Percentiles rank a stretch among this genome's conserved stretches.
Evolutionary conservation across 1,140 invertebrate genomes (phyloP).

Genomic region (Choristoneura fumiferana): DNA sequence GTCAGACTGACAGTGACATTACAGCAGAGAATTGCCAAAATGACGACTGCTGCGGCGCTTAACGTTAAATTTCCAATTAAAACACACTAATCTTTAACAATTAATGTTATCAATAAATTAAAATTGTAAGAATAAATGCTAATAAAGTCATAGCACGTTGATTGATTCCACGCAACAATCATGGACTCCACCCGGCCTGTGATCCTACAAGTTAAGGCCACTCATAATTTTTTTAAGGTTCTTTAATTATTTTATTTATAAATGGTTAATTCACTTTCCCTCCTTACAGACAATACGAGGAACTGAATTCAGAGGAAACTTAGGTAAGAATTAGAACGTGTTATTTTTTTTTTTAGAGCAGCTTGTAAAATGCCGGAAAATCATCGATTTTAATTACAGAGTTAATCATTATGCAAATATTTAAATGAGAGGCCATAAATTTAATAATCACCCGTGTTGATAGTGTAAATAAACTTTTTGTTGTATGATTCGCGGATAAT

Average conservation of each 20-base stretch:
- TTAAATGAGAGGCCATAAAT: no score
- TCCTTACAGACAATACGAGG: constrained; percentile 82
- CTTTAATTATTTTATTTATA: neutral
- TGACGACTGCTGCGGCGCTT: constrained; percentile 5
- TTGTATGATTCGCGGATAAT: no score
- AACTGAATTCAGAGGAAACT: constrained; percentile 85
- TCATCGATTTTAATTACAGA: constrained; percentile 14
- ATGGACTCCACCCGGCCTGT: constrained; percentile 82
- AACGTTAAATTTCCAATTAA: constrained; percentile 7
- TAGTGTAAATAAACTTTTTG: no score
- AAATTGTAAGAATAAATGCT: constrained; percentile 12
- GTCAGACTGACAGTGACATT: constrained; percentile 5
- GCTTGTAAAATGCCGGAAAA: constrained; percentile 22
- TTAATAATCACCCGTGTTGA: no score
- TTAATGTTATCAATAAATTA: neutral
- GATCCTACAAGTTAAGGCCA: constrained; percentile 80
- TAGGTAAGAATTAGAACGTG: constrained; percentile 70
- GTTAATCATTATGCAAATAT: constrained; percentile 16
- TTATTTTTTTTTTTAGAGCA: constrained; percentile 23
- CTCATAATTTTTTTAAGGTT: constrained; percentile 21
- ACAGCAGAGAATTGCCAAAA: constrained; percentile 1
- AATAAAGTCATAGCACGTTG: neutral
- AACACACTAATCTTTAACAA: neutral
- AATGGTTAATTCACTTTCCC: constrained; percentile 34
- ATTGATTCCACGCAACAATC: constrained; percentile 21